phyloP scores from a whole-genome alignment of 2,888 invertebrate genomes.

The Stenchaetothrips biformis region DNA sequence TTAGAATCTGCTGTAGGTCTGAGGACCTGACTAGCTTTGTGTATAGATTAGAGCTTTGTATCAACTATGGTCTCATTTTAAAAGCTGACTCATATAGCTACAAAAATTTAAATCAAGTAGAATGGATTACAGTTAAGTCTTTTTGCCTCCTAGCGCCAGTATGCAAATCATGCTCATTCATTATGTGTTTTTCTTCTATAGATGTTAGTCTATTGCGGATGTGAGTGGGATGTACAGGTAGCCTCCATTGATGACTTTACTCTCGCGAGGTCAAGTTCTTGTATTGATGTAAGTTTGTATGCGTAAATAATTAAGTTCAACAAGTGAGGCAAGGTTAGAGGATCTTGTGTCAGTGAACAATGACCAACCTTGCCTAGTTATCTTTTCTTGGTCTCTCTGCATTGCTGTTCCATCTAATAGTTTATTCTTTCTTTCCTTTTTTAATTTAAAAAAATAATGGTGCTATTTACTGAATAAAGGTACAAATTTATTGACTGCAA shows the following conservation, averaged over 20 bases:
- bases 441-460: neutral
- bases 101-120: neutral
- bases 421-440: neutral
- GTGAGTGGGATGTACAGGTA: too few relatives aligned
- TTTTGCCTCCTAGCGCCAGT: neutral
- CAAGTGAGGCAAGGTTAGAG: too few relatives aligned
- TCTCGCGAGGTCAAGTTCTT: too few relatives aligned
- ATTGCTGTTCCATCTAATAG: neutral
- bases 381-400: neutral
- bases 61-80: neutral
- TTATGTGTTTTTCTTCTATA: neutral
- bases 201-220: neutral
- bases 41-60: neutral
- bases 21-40: neutral
- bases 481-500: neutral
- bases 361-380: too few relatives aligned
- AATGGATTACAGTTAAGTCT: neutral
- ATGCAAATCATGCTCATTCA: neutral
- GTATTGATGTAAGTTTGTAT: too few relatives aligned
- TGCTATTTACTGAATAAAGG: constrained; percentile 9
- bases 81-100: neutral
- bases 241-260: too few relatives aligned
- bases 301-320: too few relatives aligned
- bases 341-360: too few relatives aligned
- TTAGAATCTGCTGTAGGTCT: neutral